Conservation (phyloP, 2,113 vertebrate species). For the Microtus ochrogaster region DNA sequence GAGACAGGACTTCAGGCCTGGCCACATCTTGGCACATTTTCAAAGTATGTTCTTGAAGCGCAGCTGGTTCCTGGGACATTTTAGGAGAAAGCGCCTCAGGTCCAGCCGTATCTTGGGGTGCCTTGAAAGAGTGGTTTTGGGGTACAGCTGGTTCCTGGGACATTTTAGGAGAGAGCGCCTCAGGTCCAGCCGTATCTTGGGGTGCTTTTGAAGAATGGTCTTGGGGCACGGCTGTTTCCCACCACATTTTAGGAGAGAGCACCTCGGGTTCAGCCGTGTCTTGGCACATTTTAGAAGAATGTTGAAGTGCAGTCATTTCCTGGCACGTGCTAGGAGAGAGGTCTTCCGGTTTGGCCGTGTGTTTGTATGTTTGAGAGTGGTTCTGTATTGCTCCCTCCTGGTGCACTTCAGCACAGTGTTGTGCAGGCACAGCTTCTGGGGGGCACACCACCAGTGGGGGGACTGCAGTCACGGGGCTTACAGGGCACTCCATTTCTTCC, state of each 20-base stretch:
- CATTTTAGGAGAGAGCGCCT: not conserved
- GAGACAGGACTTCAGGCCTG: not conserved
- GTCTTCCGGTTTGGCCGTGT: not conserved
- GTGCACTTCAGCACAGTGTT: not conserved
- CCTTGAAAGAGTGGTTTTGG: not conserved
- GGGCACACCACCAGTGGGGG: not conserved
- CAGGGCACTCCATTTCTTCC: not conserved
- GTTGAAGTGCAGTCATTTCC: not conserved
- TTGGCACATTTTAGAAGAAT: not conserved
- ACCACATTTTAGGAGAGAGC: slow-evolving; percentile 23
- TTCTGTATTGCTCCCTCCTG: not conserved
- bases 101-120: not conserved
- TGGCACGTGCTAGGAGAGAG: slow-evolving; percentile 32
- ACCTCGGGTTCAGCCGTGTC: not conserved
- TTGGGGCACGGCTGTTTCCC: not conserved
- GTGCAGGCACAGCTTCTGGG: not conserved
- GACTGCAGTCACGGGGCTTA: accelerated
- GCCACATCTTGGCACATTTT: not conserved
- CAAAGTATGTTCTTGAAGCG: not conserved
- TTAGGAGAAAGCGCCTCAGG: not conserved
- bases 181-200: not conserved
- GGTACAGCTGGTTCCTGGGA: slow-evolving; percentile 7
- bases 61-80: not conserved
- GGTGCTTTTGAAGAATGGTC: not conserved
- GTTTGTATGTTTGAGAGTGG: not conserved